Percentiles rank a stretch among this genome's conserved stretches.
These are phyloP conservation scores for Mastigias papua DNA, from an alignment of 30 jellyfish, hydroid and myxozoan species.

Conservation along the genomic window DNA sequence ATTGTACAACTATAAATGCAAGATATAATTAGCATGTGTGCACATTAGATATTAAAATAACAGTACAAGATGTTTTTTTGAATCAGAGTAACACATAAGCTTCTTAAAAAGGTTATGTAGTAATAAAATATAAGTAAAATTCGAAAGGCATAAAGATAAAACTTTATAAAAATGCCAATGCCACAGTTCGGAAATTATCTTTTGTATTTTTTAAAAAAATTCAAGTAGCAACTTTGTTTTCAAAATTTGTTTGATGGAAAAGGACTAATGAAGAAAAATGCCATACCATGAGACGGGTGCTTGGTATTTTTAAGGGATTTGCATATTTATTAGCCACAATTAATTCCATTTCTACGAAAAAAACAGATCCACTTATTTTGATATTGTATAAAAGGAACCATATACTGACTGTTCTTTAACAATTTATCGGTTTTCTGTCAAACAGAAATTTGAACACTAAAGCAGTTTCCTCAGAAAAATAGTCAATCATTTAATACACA, in stretches of 20 bases:
- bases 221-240: background rate
- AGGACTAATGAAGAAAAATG: background rate
- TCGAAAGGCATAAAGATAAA: background rate
- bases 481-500: background rate
- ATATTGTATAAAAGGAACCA: background rate
- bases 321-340: background rate
- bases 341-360: constrained; percentile 8
- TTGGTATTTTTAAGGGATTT: background rate
- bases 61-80: constrained; percentile 5
- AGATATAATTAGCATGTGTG: too few species aligned
- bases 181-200: background rate
- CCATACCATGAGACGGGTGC: background rate
- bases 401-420: background rate
- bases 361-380: constrained; percentile 11
- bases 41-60: too few species aligned
- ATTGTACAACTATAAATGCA: too few species aligned
- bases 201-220: background rate
- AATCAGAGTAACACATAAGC: constrained; percentile 1
- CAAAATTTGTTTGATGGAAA: constrained; percentile 2
- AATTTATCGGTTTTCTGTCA: constrained; percentile 9
- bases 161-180: constrained; percentile 10
- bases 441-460: constrained; percentile 7
- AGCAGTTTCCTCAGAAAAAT: constrained; percentile 3
- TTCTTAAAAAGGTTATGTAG: background rate
- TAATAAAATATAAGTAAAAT: background rate